Evolutionary conservation across 1,140 invertebrate genomes (phyloP), one percentile per base, ranked within the genome.

Genomic region (Drosophila auraria): DNA sequence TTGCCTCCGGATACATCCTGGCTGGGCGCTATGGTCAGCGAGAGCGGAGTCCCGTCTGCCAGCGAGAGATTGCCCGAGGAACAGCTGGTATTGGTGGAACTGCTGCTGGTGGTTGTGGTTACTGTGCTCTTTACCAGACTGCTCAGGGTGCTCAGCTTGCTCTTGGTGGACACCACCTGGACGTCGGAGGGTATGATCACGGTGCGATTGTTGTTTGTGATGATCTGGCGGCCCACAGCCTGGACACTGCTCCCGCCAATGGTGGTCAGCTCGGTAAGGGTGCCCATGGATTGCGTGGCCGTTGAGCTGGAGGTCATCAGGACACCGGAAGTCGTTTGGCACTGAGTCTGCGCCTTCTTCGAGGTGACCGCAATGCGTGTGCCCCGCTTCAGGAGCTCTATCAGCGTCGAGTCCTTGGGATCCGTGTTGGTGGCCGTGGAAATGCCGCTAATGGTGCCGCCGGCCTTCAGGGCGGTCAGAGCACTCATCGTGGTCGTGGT

Each of bases 301-400:
- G 23, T 33, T 9, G 25, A 59, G 54, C 54, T 87, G 61, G 66
- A 51, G 15, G 69, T 74, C 44, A 86, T 50, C 9, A 83, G 56
- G 27, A 82, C 25, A 30, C 82, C 75, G 8, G 76, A 59, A 23
- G 73, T 53, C 5, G 51, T 60, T 23, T 82, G 83, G 7, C 59
- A 42, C 36, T 86, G 82, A 5, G 76, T 30, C 30, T 91, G 80
- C 4, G 76, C 38, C 53, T 83, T 89, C 72, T 92, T 92, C 5
- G 83, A 93, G 38, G 91, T 95, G n/a, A 95, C 95, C 23, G 95
- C 94, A 84, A 96, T 96, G 93, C 96, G 96, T 14, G 96, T 95
- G 12, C 95, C 95, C 60, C 95, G 94, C 83, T 95, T 96, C 25
- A 96, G 91, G 38, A 96, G 83, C 83, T 95, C 94, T 53, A 95